A percentile compares a stretch with the other conserved stretches of the same genome.
Evolutionary conservation across 2,797 vertebrate genomes (phyloP).

Genomic region (Labeo calbasu): DNA sequence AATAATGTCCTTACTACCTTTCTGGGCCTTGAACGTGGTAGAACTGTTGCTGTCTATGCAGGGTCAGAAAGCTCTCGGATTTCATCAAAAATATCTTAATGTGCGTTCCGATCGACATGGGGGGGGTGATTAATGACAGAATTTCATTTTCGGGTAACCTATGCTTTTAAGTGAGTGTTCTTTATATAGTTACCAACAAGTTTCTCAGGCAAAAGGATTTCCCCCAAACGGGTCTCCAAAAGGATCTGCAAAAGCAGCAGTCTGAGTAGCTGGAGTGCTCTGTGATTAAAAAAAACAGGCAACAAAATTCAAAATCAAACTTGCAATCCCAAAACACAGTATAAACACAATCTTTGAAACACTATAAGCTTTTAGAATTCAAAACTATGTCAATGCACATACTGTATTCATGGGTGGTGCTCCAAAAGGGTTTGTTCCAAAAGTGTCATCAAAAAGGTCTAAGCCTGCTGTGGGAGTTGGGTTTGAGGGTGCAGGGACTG

Average conservation of each 20-base stretch:
- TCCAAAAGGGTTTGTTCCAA: constrained; percentile 77
- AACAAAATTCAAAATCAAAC: neutral
- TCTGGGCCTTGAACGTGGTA: too few species aligned
- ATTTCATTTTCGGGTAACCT: too few species aligned
- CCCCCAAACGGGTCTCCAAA: constrained; percentile 79
- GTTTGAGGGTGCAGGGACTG: constrained; percentile 52
- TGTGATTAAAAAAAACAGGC: constrained; percentile 37
- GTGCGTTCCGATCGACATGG: too few species aligned
- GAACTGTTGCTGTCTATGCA: too few species aligned
- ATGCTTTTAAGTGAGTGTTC: neutral
- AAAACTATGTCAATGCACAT: constrained; percentile 41
- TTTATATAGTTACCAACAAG: constrained; percentile 15
- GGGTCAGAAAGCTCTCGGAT: too few species aligned
- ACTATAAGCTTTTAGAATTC: neutral
- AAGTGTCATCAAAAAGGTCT: constrained; percentile 81
- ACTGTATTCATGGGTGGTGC: constrained; percentile 74
- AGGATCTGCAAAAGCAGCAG: constrained; percentile 66
- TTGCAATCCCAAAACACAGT: neutral
- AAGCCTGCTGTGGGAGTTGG: constrained; percentile 58
- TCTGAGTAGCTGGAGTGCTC: constrained; percentile 66
- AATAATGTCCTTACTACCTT: too few species aligned
- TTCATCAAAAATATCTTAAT: too few species aligned
- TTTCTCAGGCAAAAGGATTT: constrained; percentile 56
- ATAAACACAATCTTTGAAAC: neutral
- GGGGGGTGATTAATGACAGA: too few species aligned